Conservation (phyloP, 2,113 vertebrate genomes). For the Aphyosemion australe region DNA sequence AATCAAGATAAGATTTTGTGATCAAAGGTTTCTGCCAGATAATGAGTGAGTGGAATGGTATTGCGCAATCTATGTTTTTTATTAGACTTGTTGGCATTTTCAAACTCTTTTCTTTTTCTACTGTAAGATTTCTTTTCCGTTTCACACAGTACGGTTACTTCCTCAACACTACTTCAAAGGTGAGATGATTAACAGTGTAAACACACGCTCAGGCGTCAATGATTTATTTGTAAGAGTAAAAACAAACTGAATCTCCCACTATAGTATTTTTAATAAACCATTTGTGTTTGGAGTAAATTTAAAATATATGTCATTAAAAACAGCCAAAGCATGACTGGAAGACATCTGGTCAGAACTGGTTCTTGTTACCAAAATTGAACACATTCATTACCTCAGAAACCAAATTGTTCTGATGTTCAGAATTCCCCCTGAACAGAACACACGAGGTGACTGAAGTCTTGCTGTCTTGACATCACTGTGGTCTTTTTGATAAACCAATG, state of each 20-base stretch:
- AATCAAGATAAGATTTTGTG: not conserved
- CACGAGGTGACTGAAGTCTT: conserved; percentile 1
- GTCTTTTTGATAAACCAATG: conserved; percentile 6
- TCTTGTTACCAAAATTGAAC: too few species aligned
- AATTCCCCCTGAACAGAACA: conserved; percentile 15
- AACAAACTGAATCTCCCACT: not conserved
- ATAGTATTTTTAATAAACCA: not conserved
- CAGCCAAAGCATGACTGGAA: not conserved
- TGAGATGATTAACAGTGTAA: too few species aligned
- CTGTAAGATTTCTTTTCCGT: conserved; percentile 40
- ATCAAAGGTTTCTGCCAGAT: too few species aligned
- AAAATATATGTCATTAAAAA: too few species aligned
- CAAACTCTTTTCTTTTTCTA: conserved; percentile 10
- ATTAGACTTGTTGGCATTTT: not conserved
- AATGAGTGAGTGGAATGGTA: not conserved
- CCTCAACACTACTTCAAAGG: conserved; percentile 42
- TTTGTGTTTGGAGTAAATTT: too few species aligned
- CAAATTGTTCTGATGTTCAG: conserved; percentile 4
- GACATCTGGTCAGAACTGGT: not conserved
- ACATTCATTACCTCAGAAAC: conserved; percentile 6
- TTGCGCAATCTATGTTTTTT: conserved; percentile 44
- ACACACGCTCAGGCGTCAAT: too few species aligned
- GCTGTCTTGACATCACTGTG: conserved; percentile 46
- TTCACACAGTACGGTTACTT: conserved; percentile 50
- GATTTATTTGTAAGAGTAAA: not conserved